Evolutionary conservation across 2,113 vertebrate species (phyloP), one percentile per base, ranked within the genome.

Genomic region (Indicator maculatus): DNA sequence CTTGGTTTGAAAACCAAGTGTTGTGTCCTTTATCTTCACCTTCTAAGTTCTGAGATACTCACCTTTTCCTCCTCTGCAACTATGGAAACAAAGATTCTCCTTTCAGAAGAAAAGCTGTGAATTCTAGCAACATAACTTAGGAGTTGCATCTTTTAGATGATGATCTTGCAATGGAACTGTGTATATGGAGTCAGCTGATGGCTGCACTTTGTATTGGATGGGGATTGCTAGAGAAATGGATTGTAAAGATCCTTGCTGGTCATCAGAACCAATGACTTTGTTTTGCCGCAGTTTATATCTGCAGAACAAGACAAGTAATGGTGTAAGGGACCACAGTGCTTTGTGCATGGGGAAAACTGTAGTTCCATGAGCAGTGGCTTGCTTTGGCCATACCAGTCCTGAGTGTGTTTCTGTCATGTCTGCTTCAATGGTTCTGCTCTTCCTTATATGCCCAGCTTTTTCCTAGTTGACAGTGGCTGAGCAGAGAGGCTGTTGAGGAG

Each of bases 301-400:
- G 78, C 81, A 89, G 74, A 82, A 76, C 45, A 75, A 83, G 30
- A 33, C 1, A 5, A 84, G 58, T 9, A 70, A 39, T 28, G 2
- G 1, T 17, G 36, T n/a, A n/a, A 74, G 56, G 18, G 58, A 31
- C 38, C 2, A 2, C 0, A 0, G 38, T 1, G 8, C 58, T 84
- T 58, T 63, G 38, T 55, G 16, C 5, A 0, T 6, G 17, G 30
- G 11, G 21, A 31, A 14, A 76, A 11, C 44, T 56, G 18, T 52
- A 30, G 81, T 89, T 80, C 52, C 1, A 0, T 52, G 67, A 64
- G 56, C 38, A 14, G 27, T 67, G 24, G 11, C 21, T 86, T 70
- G 11, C 21, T 86, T 70, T 93, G 70, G 45, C 45, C 15, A 7
- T 66, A 64, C 17, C 56, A 45, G 27, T 65, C 52, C 60, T 9